A percentile compares a stretch with the other conserved stretches of the same genome.
Evolutionary conservation across 2,797 vertebrate genomes (phyloP).

Genomic region (Paedocypris micromegethes): DNA sequence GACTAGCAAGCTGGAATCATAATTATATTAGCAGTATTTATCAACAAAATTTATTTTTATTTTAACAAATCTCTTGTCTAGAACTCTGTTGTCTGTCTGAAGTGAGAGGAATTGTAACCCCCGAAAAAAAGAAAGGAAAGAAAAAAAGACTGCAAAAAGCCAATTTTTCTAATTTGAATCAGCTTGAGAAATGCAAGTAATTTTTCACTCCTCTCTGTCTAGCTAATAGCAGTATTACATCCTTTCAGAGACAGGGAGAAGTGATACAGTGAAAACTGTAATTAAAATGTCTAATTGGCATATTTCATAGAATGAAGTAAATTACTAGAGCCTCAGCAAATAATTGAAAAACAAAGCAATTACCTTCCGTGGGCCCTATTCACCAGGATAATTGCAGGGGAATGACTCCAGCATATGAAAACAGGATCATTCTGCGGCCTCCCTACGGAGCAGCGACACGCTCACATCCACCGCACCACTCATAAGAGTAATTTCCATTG

Average conservation of each 20-base stretch:
- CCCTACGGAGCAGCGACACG: conserved; percentile 49
- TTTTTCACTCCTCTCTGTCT: conserved; percentile 48
- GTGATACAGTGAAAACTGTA: conserved; percentile 75
- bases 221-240: conserved; percentile 69
- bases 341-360: conserved; percentile 79
- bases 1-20: too few relatives aligned
- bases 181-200: conserved; percentile 51
- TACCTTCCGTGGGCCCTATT: conserved; percentile 66
- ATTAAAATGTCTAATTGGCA: conserved; percentile 76
- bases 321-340: conserved; percentile 73
- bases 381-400: conserved; percentile 70
- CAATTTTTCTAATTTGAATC: conserved; percentile 44
- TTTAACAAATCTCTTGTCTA: conserved; percentile 36
- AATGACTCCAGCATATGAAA: conserved; percentile 67
- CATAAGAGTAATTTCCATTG: conserved; percentile 43
- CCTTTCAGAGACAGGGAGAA: conserved; percentile 65
- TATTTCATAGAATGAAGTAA: conserved; percentile 75
- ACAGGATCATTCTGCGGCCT: conserved; percentile 63
- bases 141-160: conserved; percentile 25
- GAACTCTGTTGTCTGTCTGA: conserved; percentile 33
- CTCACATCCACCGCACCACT: conserved; percentile 56
- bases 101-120: conserved; percentile 22
- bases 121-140: conserved; percentile 12
- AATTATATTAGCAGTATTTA: too few relatives aligned
- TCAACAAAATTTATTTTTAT: conserved; percentile 30